Evolutionary conservation across 2,888 invertebrate genomes (phyloP).

Genomic region (Odontothrips loti): DNA sequence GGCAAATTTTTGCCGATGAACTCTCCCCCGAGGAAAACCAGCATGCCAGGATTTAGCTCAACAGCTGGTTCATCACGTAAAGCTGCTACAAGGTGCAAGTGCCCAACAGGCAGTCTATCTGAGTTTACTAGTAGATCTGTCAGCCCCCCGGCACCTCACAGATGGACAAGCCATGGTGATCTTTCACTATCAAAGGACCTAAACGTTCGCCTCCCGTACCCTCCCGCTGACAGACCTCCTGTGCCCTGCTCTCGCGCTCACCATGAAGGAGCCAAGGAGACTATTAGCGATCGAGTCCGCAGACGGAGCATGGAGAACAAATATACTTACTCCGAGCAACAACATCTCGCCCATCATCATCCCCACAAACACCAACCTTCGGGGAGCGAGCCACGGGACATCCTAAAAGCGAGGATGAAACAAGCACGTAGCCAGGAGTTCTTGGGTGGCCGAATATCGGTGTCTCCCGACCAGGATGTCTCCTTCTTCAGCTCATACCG

Average conservation of each 20-base stretch:
- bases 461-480: background rate
- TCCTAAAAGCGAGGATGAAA: constrained; percentile 3
- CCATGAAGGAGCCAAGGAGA: background rate
- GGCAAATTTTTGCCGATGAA: background rate
- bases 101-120: background rate
- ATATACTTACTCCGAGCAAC: background rate
- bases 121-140: constrained; percentile 19
- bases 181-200: background rate
- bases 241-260: background rate
- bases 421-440: background rate
- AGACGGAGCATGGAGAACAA: background rate
- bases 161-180: constrained; percentile 19
- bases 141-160: background rate
- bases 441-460: background rate
- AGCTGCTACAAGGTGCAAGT: background rate
- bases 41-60: background rate
- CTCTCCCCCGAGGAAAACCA: constrained; percentile 12
- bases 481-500: constrained; percentile 5
- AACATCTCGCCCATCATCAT: background rate
- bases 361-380: background rate
- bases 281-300: background rate
- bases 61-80: background rate
- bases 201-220: background rate
- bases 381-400: background rate
- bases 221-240: background rate